Percentiles rank a stretch among this genome's conserved stretches.
phyloP scores from a whole-genome alignment of 2,888 invertebrate species.

The Cerastis rubricosa region DNA sequence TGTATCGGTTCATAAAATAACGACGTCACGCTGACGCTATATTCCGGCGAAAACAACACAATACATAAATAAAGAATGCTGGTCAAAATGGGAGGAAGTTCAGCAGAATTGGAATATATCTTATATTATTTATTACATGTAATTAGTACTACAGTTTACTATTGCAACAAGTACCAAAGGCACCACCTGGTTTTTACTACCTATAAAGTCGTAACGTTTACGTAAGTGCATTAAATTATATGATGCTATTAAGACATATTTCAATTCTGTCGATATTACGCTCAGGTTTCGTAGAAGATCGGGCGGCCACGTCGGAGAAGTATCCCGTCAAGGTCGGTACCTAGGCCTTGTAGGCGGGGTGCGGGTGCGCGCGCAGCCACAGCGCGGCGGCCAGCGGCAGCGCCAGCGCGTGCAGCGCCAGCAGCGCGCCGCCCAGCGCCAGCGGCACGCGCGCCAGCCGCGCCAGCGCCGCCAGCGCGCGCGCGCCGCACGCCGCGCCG shows the following conservation, averaged over 20 bases:
- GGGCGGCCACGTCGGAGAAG: not conserved
- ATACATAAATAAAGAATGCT: not conserved
- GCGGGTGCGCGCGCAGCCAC: conserved; percentile 80
- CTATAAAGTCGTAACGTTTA: not conserved
- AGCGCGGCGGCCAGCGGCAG: conserved; percentile 84
- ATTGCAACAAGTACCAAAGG: not conserved
- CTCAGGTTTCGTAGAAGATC: not conserved
- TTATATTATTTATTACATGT: not conserved
- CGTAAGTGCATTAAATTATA: not conserved
- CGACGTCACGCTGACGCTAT: not conserved
- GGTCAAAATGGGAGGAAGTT: not conserved
- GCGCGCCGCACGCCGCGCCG: conserved; percentile 77
- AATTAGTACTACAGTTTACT: not conserved
- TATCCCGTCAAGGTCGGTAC: not conserved
- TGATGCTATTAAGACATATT: not conserved
- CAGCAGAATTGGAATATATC: not conserved
- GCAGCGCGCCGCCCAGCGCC: conserved; percentile 78
- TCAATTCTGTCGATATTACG: not conserved
- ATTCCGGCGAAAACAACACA: too few species aligned
- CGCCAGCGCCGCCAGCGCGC: conserved; percentile 75
- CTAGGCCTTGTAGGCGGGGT: conserved; percentile 80
- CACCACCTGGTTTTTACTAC: too few species aligned
- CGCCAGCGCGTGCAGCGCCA: conserved; percentile 80
- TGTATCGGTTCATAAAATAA: not conserved
- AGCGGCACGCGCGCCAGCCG: conserved; percentile 76